These are phyloP conservation scores for Oxystoma pomonae DNA, from an alignment of 2,888 invertebrate genomes.

Conservation along the genomic window DNA sequence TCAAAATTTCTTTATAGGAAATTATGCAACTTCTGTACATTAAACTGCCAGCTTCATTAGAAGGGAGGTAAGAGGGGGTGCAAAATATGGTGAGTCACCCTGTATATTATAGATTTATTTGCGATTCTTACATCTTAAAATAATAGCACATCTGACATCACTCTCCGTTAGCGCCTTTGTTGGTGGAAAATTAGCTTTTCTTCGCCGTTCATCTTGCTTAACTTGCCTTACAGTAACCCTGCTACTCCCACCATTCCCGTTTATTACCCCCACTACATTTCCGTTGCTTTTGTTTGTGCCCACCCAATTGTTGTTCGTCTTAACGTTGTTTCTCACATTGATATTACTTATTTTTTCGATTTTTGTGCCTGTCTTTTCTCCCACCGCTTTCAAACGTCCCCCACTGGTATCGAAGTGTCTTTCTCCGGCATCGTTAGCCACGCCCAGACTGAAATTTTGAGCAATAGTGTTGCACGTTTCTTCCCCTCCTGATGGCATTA, in stretches of 20 bases:
- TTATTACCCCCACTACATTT: background rate
- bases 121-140: background rate
- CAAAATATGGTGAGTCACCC: too few species aligned
- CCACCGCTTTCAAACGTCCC: too few species aligned
- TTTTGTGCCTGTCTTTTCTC: background rate
- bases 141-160: background rate
- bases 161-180: background rate
- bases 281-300: background rate
- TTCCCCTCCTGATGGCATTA: background rate
- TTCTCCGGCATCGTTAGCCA: background rate
- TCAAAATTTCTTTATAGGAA: too few species aligned
- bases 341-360: background rate
- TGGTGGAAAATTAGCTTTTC: slow-evolving; percentile 32
- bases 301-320: background rate
- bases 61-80: too few species aligned
- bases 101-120: too few species aligned
- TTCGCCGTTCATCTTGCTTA: slow-evolving; percentile 60
- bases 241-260: background rate
- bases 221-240: slow-evolving; percentile 63
- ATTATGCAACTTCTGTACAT: too few species aligned
- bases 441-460: background rate
- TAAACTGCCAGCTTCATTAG: too few species aligned
- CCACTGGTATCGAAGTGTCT: background rate
- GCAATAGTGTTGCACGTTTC: background rate
- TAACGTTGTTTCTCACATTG: background rate